Base-by-base conservation (phyloP, 2,888 invertebrate species). In the Octodonta nipae region DNA sequence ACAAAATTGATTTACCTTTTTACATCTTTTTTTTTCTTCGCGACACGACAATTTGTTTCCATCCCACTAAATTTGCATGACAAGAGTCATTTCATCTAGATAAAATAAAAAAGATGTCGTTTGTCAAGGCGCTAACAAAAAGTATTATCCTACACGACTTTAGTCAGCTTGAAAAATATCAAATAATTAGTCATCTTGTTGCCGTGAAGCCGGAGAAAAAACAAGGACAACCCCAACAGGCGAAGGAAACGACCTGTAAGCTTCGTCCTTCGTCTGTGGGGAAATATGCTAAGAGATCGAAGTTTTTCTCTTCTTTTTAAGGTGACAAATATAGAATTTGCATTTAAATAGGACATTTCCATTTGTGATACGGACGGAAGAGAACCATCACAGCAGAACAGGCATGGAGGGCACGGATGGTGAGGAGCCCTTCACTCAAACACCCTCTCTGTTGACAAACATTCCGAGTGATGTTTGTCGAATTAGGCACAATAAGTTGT, bases 341-440 rank as follows among this genome's bases (percentile, higher is more conserved):
- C 71, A 71, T 71, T 70, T 71, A 71, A 71, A 71, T 71, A 67
- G 70, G 67, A 67, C 67, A 70, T 70, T 71, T 71, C 70, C 70
- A 68, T 69, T 67, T 69, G 68, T 67, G 67, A 64, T 63, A 58
- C 55, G 54, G 52, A 53, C 6, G 8, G 17, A 17, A 17, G 17
- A 5, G 8, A 8, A 17, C 17, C 8, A 17, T 17, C 8, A 6
- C 8, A 5, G 17, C 17, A 17, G 6, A 5, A 17, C 17, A 5
- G 6, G 5, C 17, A 6, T 8, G 8, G 8, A 5, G 8, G 6
- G 8, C 8, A 17, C 17, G 8, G 6, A 17, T 6, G 8, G 26
- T 26, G 11, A 12, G 11, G 10, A n/a, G n/a, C 8, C 13, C 5
- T 26, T 26, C 26, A 52, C 50, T 50, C 47, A 49, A 46, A 41